These are phyloP conservation scores for Brachylomia viminalis DNA, from an alignment of 2,888 invertebrate genomes.

Conservation along the genomic window DNA sequence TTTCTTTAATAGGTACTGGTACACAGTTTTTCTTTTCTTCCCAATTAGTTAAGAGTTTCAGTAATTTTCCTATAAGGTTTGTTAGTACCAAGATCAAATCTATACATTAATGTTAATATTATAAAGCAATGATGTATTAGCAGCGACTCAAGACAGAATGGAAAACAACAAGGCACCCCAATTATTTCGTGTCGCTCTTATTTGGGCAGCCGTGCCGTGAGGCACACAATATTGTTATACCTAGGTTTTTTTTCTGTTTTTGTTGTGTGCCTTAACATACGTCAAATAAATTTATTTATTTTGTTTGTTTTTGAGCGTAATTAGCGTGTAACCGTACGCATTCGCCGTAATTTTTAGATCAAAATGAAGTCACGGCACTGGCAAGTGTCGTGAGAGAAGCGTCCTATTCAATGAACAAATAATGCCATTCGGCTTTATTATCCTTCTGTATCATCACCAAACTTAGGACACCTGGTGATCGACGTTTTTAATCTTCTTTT, in stretches of 20 bases:
- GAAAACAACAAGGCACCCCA: not conserved
- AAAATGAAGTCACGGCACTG: not conserved
- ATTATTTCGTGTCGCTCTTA: not conserved
- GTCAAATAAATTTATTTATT: not conserved
- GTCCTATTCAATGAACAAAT: too few relatives aligned
- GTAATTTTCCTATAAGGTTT: not conserved
- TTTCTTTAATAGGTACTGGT: not conserved
- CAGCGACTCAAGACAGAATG: not conserved
- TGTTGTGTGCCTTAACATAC: not conserved
- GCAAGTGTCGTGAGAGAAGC: not conserved
- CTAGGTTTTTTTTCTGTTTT: not conserved
- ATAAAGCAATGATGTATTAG: not conserved
- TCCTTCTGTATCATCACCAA: too few relatives aligned
- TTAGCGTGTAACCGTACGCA: too few relatives aligned
- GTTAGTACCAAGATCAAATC: not conserved
- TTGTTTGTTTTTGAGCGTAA: not conserved
- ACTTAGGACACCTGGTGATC: too few relatives aligned
- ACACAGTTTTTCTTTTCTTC: constrained; percentile 41
- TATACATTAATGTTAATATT: not conserved
- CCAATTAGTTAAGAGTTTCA: constrained; percentile 6
- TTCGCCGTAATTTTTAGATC: not conserved
- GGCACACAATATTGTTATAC: not conserved
- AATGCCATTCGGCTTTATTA: too few relatives aligned
- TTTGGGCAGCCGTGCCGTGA: not conserved
- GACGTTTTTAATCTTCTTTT: too few relatives aligned